Evolutionary conservation across 2,888 invertebrate species (phyloP), one percentile per base, ranked within the genome.

Genomic region (Cheilosia scutellata): DNA sequence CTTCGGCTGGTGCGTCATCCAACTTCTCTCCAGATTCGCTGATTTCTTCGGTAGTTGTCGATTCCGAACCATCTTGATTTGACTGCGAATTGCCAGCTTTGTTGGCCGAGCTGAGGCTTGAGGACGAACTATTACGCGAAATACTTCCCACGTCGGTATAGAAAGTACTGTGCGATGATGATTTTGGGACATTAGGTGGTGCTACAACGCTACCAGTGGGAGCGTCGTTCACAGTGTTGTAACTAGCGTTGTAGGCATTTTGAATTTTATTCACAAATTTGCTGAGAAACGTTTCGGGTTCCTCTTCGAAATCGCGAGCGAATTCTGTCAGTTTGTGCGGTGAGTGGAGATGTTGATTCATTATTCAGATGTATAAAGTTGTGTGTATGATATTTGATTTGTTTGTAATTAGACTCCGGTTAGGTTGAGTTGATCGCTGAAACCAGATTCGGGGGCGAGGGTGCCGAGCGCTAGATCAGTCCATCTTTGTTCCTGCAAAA

Each of bases 301-400:
- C 92, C 60, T 92, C 92, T 79, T 92, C 93, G 83, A 92, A 93
- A 79, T 91, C 89, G 20, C 93, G 95, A 66, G 96, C 95, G 90
- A 97, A 97, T 91, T 96, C 96, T 9, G 96, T 96, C 82, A 96
- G 92, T 90, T 95, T 95, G 13, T 94, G 94, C 58, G 94, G 94
- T 2, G 95, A 95, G 89, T 95, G 94, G 88, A 95, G 92, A 89
- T 95, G 94, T 89, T 93, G 94, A 90, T 94, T 94, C 93, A 94
- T 93, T 86, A 20, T 47, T 89, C 90, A 53, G 62, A 72, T 74
- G 16, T 37, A 0, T 11, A 3, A 37, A 9, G 47, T 42, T 13
- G 25, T n/a, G 4, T 4, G 44, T 44, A 2, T 5, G 49, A 25
- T 58, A 49, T 49, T 42, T 68, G 88, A 65, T 37, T 70, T 70